Base-by-base conservation (phyloP, 2,113 vertebrate species). In the Muscicapa adusta region DNA sequence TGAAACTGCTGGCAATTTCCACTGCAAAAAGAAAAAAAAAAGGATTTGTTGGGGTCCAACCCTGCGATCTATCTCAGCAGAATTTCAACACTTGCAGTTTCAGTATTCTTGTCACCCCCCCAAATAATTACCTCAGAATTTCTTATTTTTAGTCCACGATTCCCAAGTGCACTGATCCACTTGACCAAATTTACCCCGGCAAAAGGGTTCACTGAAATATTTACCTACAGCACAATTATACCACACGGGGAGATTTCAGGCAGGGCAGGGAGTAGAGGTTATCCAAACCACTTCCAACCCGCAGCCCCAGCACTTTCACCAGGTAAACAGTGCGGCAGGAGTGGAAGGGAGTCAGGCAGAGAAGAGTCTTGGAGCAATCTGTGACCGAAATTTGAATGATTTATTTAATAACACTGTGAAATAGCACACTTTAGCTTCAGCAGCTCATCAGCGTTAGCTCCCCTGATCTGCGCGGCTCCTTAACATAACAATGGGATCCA, bases 331-430 rank as follows among this genome's bases (percentile, higher is more conserved):
- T 34, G 68, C 48, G 50, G 57, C 75, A 57, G 73, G 73, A 83
- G 74, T 68, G 73, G 45, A 51, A 71, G 80, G 33, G 19, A 81
- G 45, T 58, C 58, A 12, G 79, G 51, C 71, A 60, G 70, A 53
- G n/a, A 56, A 81, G n/a, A 71, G 36, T 14, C 40, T 87, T 73
- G 60, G 83, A 84, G 68, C 31, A 71, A 57, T 42, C 53, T 57
- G 76, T 29, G 70, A 16, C 50, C 38, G 66, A 87, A 91, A 78
- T 85, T 23, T 45, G 76, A 86, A 78, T 78, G 43, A 88, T 91
- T 91, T 92, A 67, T 93, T 91, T 93, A 91, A 86, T 89, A 84
- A 84, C 65, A 38, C 31, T 22, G 22, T 23, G 68, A 72, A 86
- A 62, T 5, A 65, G 53, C 83, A 38, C 12, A 3, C n/a, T 84